Evolutionary conservation across 2,888 invertebrate genomes (phyloP).

Genomic region (Drymonia ruficornis): DNA sequence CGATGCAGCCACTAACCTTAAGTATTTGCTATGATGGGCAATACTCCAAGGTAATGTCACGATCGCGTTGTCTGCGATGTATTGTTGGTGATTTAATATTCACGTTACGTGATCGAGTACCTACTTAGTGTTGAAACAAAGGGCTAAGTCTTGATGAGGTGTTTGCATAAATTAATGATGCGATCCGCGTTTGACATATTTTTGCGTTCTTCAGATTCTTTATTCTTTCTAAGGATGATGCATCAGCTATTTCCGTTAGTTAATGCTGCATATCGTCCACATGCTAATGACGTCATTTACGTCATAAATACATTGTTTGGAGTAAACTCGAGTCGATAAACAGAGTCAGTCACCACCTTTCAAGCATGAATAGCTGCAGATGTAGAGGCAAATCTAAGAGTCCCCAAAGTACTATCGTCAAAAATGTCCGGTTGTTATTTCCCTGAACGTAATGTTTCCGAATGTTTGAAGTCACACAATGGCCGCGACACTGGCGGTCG

Average conservation of each 20-base stretch:
- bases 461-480: slow-evolving; percentile 17
- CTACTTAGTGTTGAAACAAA: not conserved
- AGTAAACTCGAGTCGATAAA: too few species aligned
- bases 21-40: slow-evolving; percentile 56
- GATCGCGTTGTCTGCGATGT: slow-evolving; percentile 26
- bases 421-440: not conserved
- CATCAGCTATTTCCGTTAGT: not conserved
- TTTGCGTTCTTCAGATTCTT: not conserved
- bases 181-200: not conserved
- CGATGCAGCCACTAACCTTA: slow-evolving; percentile 46
- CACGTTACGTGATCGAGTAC: slow-evolving; percentile 14
- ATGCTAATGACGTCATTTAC: too few species aligned
- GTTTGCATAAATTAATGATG: not conserved
- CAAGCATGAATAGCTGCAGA: too few species aligned
- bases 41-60: slow-evolving; percentile 57
- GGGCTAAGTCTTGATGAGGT: not conserved
- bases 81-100: slow-evolving; percentile 27
- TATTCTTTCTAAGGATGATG: not conserved
- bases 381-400: too few species aligned
- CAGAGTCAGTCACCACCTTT: too few species aligned
- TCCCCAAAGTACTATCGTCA: not conserved
- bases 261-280: too few species aligned
- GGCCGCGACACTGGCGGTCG: slow-evolving; percentile 16
- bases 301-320: too few species aligned
- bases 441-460: slow-evolving; percentile 1